Conservation (phyloP, 2,797 vertebrate genomes). For the Sebastes hubbsi region DNA sequence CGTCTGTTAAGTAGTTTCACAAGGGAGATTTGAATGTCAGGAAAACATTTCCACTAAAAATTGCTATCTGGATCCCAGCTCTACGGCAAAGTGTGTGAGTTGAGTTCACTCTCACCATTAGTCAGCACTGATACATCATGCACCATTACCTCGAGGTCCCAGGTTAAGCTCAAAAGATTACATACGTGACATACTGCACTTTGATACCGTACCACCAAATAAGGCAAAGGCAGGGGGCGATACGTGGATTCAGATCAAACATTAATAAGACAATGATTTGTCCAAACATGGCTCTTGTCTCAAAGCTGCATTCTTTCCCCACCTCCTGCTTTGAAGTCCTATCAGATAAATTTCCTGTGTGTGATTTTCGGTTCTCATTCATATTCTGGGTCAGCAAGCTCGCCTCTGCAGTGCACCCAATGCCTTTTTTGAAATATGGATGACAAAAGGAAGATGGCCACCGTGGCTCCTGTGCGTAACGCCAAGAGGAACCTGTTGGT, state of each 20-base stretch:
- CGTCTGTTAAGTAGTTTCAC: conserved; percentile 18
- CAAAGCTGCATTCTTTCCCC: conserved; percentile 1
- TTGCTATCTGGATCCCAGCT: conserved; percentile 1
- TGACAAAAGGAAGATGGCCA: conserved; percentile 64
- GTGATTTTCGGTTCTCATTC: conserved; percentile 54
- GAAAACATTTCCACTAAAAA: background rate
- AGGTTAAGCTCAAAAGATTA: conserved; percentile 18
- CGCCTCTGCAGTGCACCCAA: conserved; percentile 14
- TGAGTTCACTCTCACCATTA: background rate
- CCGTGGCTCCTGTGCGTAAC: conserved; percentile 34
- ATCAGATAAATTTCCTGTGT: conserved; percentile 43
- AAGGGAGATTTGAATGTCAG: conserved; percentile 18
- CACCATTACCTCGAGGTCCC: conserved; percentile 14
- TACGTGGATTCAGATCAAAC: conserved; percentile 7
- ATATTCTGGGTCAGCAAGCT: conserved; percentile 55
- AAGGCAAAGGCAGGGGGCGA: conserved; percentile 1
- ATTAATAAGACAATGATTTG: conserved; percentile 6
- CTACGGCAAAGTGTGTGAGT: background rate
- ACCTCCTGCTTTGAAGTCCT: conserved; percentile 46
- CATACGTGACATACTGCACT: conserved; percentile 2
- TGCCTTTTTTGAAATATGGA: conserved; percentile 70
- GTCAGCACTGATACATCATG: conserved; percentile 16
- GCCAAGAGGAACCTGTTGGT: conserved; percentile 37
- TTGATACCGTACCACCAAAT: conserved; percentile 27
- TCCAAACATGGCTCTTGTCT: conserved; percentile 11